Base-by-base conservation (phyloP, 2,888 invertebrate species). In the Cataglyphis cursor region DNA sequence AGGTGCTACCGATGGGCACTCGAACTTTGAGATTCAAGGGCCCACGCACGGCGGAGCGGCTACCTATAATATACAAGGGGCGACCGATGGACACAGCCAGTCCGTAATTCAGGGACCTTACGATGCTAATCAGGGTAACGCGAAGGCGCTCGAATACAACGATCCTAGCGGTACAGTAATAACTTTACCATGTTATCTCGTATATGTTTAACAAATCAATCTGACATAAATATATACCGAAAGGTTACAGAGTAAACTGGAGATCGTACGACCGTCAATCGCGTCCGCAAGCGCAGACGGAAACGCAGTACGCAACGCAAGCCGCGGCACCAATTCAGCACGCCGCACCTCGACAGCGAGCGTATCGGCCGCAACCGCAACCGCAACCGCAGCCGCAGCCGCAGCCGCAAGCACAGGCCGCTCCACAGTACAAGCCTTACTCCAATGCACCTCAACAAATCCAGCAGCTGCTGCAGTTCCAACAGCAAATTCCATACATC, bases 161-260 rank as follows among this genome's bases (percentile, higher is more conserved):
- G 94, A 94, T 85, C 93, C 94, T 21, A 93, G 91, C 86, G 94
- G 94, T 94, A 88, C 2, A 59, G 21, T 35, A 28, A 31, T 6
- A 70, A 57, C 15, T 59, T 48, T 24, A 12, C 15, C n/a, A 41
- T 41, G 0, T 8, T 12, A 3, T 18, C 9, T 18, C 12, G 12
- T 15, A 1, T 41, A 51, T 8, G n/a, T 8, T 0, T 51, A 51
- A 3, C 15, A 28, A 68, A 31, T 59, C 38, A n/a, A 68, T 35
- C 28, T 80, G 12, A 44, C 9, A 12, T 59, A 15, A 59, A 44
- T 21, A 12, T 44, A 8, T 18, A 44, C 62, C n/a, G 1, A 73
- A 70, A 94, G 95, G 95, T 64, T 87, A 92, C 8, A 92, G 91
- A 62, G 93, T 94, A 3, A 94, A 94, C 62, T 95, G 94, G 95